Evolutionary conservation across 2,888 invertebrate genomes (phyloP).

Genomic region (Busseola fusca): DNA sequence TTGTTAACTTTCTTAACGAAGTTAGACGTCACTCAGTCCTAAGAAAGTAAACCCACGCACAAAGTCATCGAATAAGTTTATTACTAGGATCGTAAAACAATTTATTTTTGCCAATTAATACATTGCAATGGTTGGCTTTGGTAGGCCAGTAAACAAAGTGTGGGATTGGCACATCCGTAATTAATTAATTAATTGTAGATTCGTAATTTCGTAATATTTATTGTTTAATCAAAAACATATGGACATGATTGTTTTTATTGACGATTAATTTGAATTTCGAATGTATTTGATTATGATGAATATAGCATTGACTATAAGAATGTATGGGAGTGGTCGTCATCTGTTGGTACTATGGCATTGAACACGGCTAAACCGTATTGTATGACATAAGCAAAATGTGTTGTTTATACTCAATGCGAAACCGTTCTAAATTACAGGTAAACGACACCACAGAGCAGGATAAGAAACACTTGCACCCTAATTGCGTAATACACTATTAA

Average conservation of each 20-base stretch:
- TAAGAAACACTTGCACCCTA: no score
- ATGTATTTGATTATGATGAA: conserved; percentile 18
- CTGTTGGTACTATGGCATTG: conserved; percentile 32
- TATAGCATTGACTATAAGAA: conserved; percentile 32
- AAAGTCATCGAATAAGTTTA: not conserved
- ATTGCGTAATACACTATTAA: no score
- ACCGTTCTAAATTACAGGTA: not conserved
- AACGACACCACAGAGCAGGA: no score
- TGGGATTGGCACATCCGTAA: conserved; percentile 30
- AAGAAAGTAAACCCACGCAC: not conserved
- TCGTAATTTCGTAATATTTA: conserved; percentile 15
- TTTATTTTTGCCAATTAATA: conserved; percentile 23
- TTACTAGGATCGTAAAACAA: conserved; percentile 4
- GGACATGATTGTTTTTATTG: conserved; percentile 36
- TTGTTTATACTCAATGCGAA: conserved; percentile 24
- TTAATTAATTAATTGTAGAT: conserved; percentile 43
- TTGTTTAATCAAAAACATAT: conserved; percentile 29
- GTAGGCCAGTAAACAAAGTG: conserved; percentile 28
- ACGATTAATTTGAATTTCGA: conserved; percentile 29
- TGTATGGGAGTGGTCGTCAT: conserved; percentile 42
- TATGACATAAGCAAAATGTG: conserved; percentile 36
- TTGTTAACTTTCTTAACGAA: not conserved
- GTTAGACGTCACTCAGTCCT: not conserved
- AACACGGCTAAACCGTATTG: conserved; percentile 9
- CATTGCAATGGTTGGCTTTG: not conserved